phyloP scores from a whole-genome alignment of 2,797 vertebrate genomes.

The Sitta carolinensis region DNA sequence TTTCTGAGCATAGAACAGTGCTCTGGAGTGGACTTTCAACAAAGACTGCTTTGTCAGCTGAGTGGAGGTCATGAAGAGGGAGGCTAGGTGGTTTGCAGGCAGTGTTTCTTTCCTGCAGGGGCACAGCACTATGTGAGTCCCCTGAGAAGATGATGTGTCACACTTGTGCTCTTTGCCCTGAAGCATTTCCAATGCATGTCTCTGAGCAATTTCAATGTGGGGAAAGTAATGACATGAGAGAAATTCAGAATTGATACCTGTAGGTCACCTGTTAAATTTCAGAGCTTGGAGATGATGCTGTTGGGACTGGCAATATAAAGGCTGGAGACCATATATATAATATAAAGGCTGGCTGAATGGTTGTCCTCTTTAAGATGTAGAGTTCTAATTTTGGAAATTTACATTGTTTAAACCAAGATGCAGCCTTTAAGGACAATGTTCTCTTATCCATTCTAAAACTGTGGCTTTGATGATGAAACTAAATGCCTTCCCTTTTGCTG shows the following conservation, averaged over 20 bases:
- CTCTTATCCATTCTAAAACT: background rate
- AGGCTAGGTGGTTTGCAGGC: background rate
- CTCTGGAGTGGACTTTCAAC: background rate
- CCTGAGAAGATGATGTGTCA: background rate
- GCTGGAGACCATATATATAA: background rate
- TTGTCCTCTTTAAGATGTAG: background rate
- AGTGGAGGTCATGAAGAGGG: background rate
- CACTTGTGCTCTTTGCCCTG: background rate
- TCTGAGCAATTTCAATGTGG: background rate
- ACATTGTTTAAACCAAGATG: background rate
- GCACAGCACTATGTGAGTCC: background rate
- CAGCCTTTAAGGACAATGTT: background rate
- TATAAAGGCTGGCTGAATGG: background rate
- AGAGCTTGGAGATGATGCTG: background rate
- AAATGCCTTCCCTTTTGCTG: background rate
- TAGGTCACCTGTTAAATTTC: background rate
- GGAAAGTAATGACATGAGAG: background rate
- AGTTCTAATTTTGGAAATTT: background rate
- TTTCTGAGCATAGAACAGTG: background rate
- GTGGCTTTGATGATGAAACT: background rate
- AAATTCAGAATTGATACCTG: background rate
- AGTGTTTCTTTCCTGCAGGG: background rate
- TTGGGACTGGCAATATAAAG: background rate
- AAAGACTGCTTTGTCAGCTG: background rate
- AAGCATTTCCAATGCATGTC: background rate